Conservation (phyloP, 2,888 invertebrate genomes). For the Lottia gigantea region DNA sequence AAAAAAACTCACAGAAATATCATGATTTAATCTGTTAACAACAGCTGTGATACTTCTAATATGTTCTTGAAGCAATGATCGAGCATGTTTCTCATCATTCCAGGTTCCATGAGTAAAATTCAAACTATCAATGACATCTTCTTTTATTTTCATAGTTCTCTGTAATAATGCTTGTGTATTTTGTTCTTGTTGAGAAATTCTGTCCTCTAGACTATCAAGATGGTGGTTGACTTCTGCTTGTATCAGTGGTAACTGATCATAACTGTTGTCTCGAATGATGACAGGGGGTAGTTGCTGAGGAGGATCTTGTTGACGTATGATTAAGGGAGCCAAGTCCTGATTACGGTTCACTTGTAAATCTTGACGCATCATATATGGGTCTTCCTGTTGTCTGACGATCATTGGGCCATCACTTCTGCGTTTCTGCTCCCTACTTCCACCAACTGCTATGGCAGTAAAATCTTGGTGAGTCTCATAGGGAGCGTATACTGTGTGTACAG, state of each 20-base stretch:
- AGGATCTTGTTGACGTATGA: not conserved
- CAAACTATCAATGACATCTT: constrained; percentile 66
- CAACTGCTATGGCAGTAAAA: constrained; percentile 40
- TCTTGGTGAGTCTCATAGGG: constrained; percentile 54
- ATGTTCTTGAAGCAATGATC: constrained; percentile 65
- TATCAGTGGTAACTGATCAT: not conserved
- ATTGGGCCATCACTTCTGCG: constrained; percentile 10
- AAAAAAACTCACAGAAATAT: constrained; percentile 59
- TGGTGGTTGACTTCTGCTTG: constrained; percentile 23
- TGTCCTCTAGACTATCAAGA: constrained; percentile 56
- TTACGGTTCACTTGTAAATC: not conserved
- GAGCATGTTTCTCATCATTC: constrained; percentile 65
- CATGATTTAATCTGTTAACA: constrained; percentile 62
- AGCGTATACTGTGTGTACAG: constrained; percentile 20
- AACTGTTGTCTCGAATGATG: not conserved
- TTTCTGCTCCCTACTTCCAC: constrained; percentile 22
- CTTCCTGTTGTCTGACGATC: not conserved
- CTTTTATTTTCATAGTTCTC: constrained; percentile 62
- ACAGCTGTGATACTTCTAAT: constrained; percentile 67
- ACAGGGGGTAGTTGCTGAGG: constrained; percentile 3
- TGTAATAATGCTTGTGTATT: constrained; percentile 62
- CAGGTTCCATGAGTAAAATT: constrained; percentile 66
- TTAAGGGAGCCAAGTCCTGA: not conserved
- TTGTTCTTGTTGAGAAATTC: constrained; percentile 59
- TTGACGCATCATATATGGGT: not conserved